Evolutionary conservation across 1,140 invertebrate genomes (phyloP).

Genomic region (Melipona quadrifasciata): DNA sequence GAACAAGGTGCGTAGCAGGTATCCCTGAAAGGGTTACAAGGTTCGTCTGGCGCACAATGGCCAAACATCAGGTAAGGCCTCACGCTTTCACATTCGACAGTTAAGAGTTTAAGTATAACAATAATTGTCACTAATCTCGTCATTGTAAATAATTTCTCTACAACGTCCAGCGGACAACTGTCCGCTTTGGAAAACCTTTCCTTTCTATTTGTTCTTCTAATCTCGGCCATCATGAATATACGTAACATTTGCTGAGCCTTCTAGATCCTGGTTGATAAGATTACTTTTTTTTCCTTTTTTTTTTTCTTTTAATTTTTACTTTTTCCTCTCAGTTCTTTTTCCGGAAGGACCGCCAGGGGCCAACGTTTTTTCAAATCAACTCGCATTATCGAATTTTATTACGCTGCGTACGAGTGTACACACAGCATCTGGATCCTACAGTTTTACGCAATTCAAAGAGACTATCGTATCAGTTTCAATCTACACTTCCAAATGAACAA

Average conservation of each 20-base stretch:
- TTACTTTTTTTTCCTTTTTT: no score
- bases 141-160: constrained; percentile 41
- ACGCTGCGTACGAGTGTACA: no score
- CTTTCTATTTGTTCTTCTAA: background rate
- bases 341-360: no score
- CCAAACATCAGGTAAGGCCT: constrained; percentile 38
- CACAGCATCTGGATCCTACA: no score
- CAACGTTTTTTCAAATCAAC: background rate
- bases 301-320: no score
- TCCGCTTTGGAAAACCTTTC: background rate
- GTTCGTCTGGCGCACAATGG: constrained; percentile 40
- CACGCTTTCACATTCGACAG: constrained; percentile 35
- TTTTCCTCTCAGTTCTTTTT: no score
- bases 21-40: constrained; percentile 56
- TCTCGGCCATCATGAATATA: background rate
- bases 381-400: no score
- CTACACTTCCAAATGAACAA: background rate
- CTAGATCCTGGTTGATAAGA: no score
- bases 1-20: constrained; percentile 32
- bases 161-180: no score
- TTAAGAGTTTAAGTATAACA: constrained; percentile 61
- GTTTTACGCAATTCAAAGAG: no score
- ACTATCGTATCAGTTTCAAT: background rate
- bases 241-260: constrained; percentile 3
- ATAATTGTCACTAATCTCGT: constrained; percentile 63